These are phyloP conservation scores for Spilosoma lubricipeda DNA, from an alignment of 2,888 invertebrate species.

Conservation along the genomic window DNA sequence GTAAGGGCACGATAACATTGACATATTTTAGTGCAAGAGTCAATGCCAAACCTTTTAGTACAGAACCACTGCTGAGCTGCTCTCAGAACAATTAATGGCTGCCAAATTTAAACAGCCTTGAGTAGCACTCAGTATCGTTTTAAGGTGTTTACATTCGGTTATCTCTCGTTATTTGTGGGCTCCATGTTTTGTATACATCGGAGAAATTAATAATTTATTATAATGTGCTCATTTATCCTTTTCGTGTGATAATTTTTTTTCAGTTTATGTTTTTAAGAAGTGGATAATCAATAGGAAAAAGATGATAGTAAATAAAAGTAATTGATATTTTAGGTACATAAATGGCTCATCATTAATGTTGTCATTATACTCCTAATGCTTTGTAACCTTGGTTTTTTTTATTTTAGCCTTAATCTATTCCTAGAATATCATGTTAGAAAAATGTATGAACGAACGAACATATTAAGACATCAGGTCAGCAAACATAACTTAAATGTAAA, in stretches of 20 bases:
- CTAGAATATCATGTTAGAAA: too few species aligned
- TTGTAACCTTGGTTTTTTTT: too few species aligned
- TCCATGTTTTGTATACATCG: constrained; percentile 23
- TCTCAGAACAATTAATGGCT: constrained; percentile 55
- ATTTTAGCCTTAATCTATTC: too few species aligned
- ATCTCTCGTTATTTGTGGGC: constrained; percentile 57
- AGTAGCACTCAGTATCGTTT: constrained; percentile 62
- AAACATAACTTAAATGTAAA: too few species aligned
- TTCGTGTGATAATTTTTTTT: constrained; percentile 25
- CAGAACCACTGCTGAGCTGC: constrained; percentile 31
- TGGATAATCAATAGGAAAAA: neutral
- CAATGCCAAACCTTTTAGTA: constrained; percentile 65
- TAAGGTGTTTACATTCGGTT: constrained; percentile 56
- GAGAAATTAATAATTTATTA: constrained; percentile 48
- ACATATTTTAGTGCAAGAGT: constrained; percentile 47
- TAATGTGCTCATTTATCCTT: constrained; percentile 41
- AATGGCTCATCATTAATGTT: too few species aligned
- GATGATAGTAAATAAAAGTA: neutral
- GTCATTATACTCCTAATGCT: too few species aligned
- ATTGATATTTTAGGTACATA: too few species aligned
- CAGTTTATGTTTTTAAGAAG: neutral
- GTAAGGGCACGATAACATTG: constrained; percentile 40
- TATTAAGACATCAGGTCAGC: too few species aligned
- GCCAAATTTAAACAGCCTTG: constrained; percentile 78
- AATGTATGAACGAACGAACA: too few species aligned